phyloP scores from a whole-genome alignment of 2,888 invertebrate species.

The Trissolcus japonicus region DNA sequence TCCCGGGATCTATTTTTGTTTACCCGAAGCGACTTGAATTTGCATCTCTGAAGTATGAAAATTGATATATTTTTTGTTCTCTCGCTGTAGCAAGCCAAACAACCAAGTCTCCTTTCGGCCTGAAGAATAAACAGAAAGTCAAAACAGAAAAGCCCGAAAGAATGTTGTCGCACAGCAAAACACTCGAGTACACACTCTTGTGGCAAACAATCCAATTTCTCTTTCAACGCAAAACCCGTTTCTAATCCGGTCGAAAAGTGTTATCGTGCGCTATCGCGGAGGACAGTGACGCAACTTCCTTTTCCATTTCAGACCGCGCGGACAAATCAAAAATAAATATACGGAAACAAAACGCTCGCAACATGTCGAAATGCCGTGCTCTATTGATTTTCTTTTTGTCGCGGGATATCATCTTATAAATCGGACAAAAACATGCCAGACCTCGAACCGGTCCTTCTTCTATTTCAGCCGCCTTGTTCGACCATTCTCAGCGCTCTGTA shows the following conservation, averaged over 20 bases:
- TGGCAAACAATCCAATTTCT: conserved; percentile 22
- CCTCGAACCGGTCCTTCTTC: conserved; percentile 31
- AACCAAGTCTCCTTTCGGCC: too few relatives aligned
- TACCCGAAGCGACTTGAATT: too few relatives aligned
- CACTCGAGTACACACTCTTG: conserved; percentile 2
- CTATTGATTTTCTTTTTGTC: conserved; percentile 35
- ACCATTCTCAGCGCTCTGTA: conserved; percentile 40
- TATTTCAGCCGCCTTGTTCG: conserved; percentile 26
- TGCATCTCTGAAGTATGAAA: too few relatives aligned
- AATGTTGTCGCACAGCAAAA: conserved; percentile 1
- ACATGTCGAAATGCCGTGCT: conserved; percentile 7
- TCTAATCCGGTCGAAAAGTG: conserved; percentile 22
- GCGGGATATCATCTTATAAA: conserved; percentile 20
- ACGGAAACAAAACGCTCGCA: conserved; percentile 28
- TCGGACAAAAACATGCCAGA: conserved; percentile 2
- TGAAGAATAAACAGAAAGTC: not conserved
- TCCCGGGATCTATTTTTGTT: too few relatives aligned
- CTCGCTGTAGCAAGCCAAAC: too few relatives aligned
- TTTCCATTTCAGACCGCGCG: conserved; percentile 18
- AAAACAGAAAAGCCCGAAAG: conserved; percentile 1
- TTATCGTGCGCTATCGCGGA: conserved; percentile 25
- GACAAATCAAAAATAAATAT: conserved; percentile 11
- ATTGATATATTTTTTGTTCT: too few relatives aligned
- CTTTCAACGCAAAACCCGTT: conserved; percentile 27
- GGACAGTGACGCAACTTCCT: conserved; percentile 17